A percentile compares a stretch with the other conserved stretches of the same genome.
Conservation (phyloP, 2,113 vertebrate species). For the Macquaria ambigua region DNA sequence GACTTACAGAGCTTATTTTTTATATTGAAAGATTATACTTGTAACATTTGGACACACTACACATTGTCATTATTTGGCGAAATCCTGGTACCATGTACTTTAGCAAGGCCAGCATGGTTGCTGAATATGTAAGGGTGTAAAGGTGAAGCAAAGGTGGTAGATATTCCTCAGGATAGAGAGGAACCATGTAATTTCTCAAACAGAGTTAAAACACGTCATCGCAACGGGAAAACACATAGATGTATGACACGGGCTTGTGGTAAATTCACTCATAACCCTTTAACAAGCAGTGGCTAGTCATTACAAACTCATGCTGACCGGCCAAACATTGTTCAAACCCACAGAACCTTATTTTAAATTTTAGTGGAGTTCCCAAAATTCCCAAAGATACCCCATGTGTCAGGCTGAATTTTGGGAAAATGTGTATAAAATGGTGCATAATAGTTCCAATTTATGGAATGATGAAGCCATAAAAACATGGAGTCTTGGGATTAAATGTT, state of each 20-base stretch:
- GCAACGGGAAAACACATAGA: background rate
- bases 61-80: background rate
- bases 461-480: background rate
- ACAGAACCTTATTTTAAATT: constrained; percentile 5
- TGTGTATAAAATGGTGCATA: background rate
- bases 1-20: background rate
- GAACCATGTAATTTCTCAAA: background rate
- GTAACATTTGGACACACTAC: background rate
- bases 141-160: background rate
- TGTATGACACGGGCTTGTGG: constrained; percentile 34
- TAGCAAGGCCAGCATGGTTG: background rate
- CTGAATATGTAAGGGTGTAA: background rate
- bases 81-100: background rate
- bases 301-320: constrained; percentile 14
- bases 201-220: background rate
- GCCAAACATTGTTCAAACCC: background rate
- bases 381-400: background rate
- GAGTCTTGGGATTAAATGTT: too few species aligned
- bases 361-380: background rate
- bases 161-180: background rate
- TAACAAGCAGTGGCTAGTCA: background rate
- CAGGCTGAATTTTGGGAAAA: background rate
- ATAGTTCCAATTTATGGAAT: background rate
- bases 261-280: constrained; percentile 17
- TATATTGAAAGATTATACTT: background rate